Evolutionary conservation across 2,113 vertebrate species (phyloP).

Genomic region (Caretta caretta): DNA sequence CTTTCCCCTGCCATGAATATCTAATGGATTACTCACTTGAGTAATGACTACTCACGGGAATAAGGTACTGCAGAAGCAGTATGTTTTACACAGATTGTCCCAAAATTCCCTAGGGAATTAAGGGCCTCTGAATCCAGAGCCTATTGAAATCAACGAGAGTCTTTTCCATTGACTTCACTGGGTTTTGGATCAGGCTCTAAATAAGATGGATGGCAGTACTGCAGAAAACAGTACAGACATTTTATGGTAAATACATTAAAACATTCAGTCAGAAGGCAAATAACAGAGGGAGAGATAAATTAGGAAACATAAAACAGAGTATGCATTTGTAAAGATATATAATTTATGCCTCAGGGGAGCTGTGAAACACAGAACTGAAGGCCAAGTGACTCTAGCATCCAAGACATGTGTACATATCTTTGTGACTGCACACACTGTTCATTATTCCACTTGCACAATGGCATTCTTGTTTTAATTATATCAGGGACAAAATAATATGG

Average conservation of each 20-base stretch:
- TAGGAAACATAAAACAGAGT: background rate
- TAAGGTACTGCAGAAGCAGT: background rate
- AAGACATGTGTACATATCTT: slow-evolving; percentile 24
- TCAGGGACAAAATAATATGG: background rate
- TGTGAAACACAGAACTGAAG: background rate
- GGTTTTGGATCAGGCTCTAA: background rate
- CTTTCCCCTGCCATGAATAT: background rate
- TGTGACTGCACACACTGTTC: background rate
- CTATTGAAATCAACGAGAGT: background rate
- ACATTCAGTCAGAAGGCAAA: background rate
- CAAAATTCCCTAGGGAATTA: background rate
- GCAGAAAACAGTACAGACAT: background rate
- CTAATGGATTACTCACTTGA: background rate
- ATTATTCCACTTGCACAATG: background rate
- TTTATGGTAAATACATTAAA: background rate
- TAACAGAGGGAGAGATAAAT: background rate
- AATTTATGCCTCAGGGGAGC: background rate
- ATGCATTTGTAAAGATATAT: background rate
- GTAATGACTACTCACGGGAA: background rate
- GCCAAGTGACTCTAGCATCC: background rate
- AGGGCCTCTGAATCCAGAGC: background rate
- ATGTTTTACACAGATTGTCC: background rate
- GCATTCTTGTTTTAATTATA: background rate
- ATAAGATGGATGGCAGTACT: background rate
- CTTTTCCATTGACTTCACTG: background rate